phyloP scores from a whole-genome alignment of 2,113 vertebrate genomes.

The Micronisus gabar region DNA sequence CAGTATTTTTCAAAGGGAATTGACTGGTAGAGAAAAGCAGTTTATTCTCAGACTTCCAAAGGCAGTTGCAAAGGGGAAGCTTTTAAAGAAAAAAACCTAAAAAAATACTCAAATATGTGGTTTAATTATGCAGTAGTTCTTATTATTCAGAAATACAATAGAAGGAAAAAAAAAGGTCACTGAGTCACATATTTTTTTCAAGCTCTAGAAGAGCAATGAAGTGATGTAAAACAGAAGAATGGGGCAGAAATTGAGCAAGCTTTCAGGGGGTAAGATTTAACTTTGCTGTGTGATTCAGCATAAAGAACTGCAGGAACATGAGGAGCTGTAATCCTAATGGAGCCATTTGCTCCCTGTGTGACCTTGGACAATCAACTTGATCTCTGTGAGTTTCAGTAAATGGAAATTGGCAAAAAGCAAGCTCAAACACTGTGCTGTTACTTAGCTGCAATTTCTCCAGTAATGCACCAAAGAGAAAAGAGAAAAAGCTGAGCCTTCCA shows the following conservation, averaged over 20 bases:
- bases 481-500: background rate
- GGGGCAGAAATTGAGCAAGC: background rate
- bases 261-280: background rate
- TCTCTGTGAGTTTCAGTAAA: background rate
- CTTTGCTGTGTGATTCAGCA: background rate
- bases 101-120: background rate
- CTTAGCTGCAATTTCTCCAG: background rate
- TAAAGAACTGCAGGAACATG: background rate
- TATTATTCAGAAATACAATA: constrained; percentile 13
- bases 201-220: background rate
- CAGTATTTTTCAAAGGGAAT: background rate
- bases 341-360: background rate
- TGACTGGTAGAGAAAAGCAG: background rate
- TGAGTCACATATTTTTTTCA: background rate
- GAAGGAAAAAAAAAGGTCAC: background rate
- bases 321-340: background rate
- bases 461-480: background rate
- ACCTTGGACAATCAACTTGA: background rate
- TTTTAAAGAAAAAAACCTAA: background rate
- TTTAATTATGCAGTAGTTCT: background rate
- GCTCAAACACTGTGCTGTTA: background rate
- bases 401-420: background rate
- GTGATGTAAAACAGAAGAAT: background rate
- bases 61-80: background rate
- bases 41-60: background rate